Base-by-base conservation (phyloP, 2,113 vertebrate species). In the Poicephalus gulielmi region DNA sequence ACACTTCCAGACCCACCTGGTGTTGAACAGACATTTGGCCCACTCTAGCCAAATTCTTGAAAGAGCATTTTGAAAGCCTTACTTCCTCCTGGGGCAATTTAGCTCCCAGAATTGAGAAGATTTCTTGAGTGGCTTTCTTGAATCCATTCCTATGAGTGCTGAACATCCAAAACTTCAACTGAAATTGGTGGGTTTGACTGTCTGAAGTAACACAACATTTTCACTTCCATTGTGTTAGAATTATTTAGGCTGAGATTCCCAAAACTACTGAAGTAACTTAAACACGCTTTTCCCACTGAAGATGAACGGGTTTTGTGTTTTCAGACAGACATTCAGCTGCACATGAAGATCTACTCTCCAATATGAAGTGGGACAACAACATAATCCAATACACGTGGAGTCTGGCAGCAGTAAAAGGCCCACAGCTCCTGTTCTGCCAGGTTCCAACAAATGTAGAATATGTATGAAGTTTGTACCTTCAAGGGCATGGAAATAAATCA, bases 401-500 rank as follows among this genome's bases (percentile, higher is more conserved):
- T 55, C 64, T 84, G 52, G 33, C 55, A 78, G 39, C 19, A 81
- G 30, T 68, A 90, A 84, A 91, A 92, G 90, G 30, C 50, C 59
- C 23, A 44, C n/a, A 86, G 20, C 11, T 84, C 43, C 46, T 79
- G 53, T 91, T 55, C 62, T 87, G 18, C 74, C 73, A 79, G 44
- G 80, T 91, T 89, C 33, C 87, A 85, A 23, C 74, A 83, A 71
- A 90, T 82, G 78, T 20, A 70, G 25, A 69, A 44, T 83, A 27
- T 43, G 64, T 37, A 10, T 60, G 55, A 77, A 89, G n/a, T 63
- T 87, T 78, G 43, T 84, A 92, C 74, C 70, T 93, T 94, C 68
- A 83, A 87, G 79, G 33, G 39, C 19, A 19, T 47, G 37, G 41
- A 80, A 91, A 59, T 75, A 93, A 95, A 96, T 92, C 68, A 90